These are phyloP conservation scores for Eupithecia subumbrata DNA, from an alignment of 2,888 invertebrate species.

Conservation along the genomic window DNA sequence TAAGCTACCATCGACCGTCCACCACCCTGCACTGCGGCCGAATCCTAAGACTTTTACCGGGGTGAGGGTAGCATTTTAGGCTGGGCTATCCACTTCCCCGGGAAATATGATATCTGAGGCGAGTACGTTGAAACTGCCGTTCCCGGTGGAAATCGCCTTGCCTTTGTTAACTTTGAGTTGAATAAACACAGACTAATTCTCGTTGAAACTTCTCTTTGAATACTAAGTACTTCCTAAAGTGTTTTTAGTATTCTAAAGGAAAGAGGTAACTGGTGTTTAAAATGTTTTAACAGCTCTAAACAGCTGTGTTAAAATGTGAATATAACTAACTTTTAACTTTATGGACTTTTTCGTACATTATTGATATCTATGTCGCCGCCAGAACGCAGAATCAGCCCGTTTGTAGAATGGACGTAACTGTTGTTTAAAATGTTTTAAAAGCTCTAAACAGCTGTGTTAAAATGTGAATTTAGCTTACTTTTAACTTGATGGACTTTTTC, in stretches of 20 bases:
- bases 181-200: neutral
- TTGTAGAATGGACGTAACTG: neutral
- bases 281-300: neutral
- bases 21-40: neutral
- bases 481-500: no score
- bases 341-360: no score
- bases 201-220: slow-evolving; percentile 5
- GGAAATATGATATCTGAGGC: slow-evolving; percentile 27
- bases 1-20: neutral
- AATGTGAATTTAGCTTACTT: neutral
- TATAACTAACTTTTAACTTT: no score
- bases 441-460: neutral
- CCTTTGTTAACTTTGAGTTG: slow-evolving; percentile 4
- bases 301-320: neutral
- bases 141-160: slow-evolving; percentile 6
- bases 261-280: neutral
- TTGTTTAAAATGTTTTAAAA: neutral
- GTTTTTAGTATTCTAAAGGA: neutral
- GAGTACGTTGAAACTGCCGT: neutral
- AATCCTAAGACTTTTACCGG: neutral
- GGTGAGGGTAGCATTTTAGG: neutral
- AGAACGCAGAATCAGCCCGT: no score
- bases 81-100: slow-evolving; percentile 13
- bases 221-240: neutral
- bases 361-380: no score